Conservation (phyloP, 2,888 invertebrate genomes). For the Bellardia pandia region DNA sequence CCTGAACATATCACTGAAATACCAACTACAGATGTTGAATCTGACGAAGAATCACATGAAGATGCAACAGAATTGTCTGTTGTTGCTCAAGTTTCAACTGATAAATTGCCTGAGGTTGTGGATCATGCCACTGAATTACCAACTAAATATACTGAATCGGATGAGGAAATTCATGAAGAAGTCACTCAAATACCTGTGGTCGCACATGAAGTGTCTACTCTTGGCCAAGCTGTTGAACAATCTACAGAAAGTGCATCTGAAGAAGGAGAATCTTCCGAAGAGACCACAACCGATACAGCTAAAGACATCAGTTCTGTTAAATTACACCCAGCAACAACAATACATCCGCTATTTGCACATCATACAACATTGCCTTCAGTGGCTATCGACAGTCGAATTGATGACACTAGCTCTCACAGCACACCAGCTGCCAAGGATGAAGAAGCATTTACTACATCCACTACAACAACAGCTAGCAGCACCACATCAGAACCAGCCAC, state of each 20-base stretch:
- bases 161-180: not conserved
- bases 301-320: slow-evolving; percentile 69
- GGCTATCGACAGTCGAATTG: slow-evolving; percentile 75
- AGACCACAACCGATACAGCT: slow-evolving; percentile 62
- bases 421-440: slow-evolving; percentile 49
- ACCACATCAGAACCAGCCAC: slow-evolving; percentile 74
- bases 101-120: slow-evolving; percentile 51
- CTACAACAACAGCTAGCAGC: slow-evolving; percentile 73
- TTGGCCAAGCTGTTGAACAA: slow-evolving; percentile 61
- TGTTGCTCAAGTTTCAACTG: slow-evolving; percentile 49
- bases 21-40: slow-evolving; percentile 23
- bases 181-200: slow-evolving; percentile 68
- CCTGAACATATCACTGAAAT: slow-evolving; percentile 27
- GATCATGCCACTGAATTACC: slow-evolving; percentile 54
- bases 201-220: slow-evolving; percentile 45
- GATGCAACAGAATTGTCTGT: slow-evolving; percentile 63
- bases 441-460: slow-evolving; percentile 59
- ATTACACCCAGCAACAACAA: slow-evolving; percentile 74
- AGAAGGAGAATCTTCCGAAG: slow-evolving; percentile 42
- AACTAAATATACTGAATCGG: slow-evolving; percentile 12
- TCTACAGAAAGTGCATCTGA: slow-evolving; percentile 51
- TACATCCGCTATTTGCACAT: slow-evolving; percentile 79
- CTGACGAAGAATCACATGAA: slow-evolving; percentile 25
- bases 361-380: slow-evolving; percentile 75
- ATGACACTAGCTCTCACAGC: slow-evolving; percentile 66